A percentile compares a stretch with the other conserved stretches of the same genome.
These are phyloP conservation scores for Tenodera sinensis DNA, from an alignment of 2,888 invertebrate genomes.

Conservation along the genomic window DNA sequence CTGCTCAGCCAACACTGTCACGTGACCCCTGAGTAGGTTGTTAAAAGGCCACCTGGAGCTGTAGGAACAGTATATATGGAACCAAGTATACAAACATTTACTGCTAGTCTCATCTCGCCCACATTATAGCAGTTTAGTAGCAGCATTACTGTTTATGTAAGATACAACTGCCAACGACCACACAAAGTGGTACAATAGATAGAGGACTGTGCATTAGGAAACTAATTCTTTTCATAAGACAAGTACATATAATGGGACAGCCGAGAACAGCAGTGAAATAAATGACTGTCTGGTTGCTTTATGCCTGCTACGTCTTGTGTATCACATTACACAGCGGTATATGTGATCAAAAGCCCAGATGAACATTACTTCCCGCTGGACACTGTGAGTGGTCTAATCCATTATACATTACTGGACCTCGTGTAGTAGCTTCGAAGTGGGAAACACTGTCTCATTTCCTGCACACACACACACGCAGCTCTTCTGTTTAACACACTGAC, in stretches of 20 bases:
- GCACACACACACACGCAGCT: background rate
- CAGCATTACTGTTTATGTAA: too few relatives aligned
- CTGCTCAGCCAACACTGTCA: too few relatives aligned
- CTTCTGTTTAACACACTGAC: background rate
- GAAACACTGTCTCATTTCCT: background rate
- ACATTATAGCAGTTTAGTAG: too few relatives aligned
- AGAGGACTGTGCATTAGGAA: background rate
- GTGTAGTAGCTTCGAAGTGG: background rate
- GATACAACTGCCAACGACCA: background rate
- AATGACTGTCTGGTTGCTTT: background rate
- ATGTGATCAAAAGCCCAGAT: background rate
- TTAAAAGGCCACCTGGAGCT: too few relatives aligned
- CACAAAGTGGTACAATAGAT: background rate
- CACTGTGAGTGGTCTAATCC: background rate
- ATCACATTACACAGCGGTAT: background rate
- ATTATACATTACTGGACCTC: background rate
- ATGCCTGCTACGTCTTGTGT: background rate
- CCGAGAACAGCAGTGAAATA: background rate
- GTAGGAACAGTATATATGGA: too few relatives aligned
- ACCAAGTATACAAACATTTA: too few relatives aligned
- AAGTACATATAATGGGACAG: background rate
- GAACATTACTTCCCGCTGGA: background rate
- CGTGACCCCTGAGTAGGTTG: too few relatives aligned
- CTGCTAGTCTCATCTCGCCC: too few relatives aligned
- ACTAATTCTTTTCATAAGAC: background rate